Evolutionary conservation across 2,113 vertebrate species (phyloP).

Genomic region (Myiozetetes cayanensis): DNA sequence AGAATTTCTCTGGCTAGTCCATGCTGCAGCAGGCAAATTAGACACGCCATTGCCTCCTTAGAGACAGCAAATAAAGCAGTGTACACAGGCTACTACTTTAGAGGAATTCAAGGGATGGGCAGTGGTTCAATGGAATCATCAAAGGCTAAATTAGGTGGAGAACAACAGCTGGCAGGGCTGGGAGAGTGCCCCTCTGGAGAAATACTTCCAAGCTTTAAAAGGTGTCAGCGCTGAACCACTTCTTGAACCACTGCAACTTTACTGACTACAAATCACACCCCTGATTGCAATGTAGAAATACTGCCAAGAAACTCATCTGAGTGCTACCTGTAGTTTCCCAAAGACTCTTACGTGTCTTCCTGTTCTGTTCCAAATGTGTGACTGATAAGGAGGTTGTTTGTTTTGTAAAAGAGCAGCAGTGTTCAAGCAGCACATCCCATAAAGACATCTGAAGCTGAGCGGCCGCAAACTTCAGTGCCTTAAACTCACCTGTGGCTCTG

Average conservation of each 20-base stretch:
- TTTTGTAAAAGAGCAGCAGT: neutral
- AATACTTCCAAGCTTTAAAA: neutral
- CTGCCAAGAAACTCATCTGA: neutral
- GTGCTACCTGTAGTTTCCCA: neutral
- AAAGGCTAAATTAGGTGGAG: neutral
- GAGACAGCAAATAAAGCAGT: neutral
- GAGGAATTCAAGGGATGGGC: neutral
- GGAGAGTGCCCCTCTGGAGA: neutral
- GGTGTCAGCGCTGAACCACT: neutral
- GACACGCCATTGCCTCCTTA: neutral
- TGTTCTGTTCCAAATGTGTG: neutral
- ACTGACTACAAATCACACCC: neutral
- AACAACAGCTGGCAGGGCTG: rapidly evolving
- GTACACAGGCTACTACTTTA: neutral
- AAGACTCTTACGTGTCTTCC: neutral
- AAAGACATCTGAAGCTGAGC: neutral
- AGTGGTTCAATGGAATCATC: neutral
- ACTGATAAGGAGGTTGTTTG: neutral
- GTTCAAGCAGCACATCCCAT: neutral
- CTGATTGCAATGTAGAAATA: neutral
- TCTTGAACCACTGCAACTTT: neutral
- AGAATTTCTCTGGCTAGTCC: neutral
- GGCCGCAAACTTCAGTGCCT: neutral
- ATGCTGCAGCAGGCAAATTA: neutral
- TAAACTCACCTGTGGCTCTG: neutral